phyloP scores from a whole-genome alignment of 2,797 vertebrate genomes.

The Pogonophryne albipinna region DNA sequence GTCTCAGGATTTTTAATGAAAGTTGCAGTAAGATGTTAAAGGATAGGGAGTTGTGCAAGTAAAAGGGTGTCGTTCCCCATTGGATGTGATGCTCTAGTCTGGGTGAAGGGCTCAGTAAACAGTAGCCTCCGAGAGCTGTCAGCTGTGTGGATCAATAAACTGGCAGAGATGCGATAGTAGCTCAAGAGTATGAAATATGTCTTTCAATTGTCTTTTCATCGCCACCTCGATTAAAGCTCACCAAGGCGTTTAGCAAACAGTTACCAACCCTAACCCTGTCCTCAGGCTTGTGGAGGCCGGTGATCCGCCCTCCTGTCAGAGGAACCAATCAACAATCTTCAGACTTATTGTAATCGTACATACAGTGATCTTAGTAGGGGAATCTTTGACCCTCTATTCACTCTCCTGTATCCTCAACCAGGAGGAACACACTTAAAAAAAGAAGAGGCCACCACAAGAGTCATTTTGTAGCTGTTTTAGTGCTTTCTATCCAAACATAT shows the following conservation, averaged over 20 bases:
- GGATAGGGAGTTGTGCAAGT: background rate
- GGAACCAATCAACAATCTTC: background rate
- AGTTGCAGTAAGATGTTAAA: background rate
- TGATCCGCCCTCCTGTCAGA: background rate
- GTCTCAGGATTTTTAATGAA: background rate
- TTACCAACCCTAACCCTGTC: background rate
- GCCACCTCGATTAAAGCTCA: no score
- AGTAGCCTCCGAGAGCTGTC: background rate
- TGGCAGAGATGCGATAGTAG: background rate
- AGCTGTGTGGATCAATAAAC: background rate
- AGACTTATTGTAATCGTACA: background rate
- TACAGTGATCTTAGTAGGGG: background rate
- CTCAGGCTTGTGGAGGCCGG: slow-evolving; percentile 1
- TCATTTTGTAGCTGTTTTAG: background rate
- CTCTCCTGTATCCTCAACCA: background rate
- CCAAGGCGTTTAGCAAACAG: background rate
- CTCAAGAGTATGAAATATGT: slow-evolving; percentile 12
- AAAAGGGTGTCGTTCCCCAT: background rate
- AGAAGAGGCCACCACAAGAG: background rate
- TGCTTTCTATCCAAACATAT: background rate
- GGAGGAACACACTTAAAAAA: background rate
- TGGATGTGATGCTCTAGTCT: background rate
- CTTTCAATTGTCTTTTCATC: background rate
- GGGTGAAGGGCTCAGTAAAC: no score
- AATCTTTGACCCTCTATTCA: background rate